Evolutionary conservation across 2,797 vertebrate genomes (phyloP).

Genomic region (Chrysocyon brachyurus): DNA sequence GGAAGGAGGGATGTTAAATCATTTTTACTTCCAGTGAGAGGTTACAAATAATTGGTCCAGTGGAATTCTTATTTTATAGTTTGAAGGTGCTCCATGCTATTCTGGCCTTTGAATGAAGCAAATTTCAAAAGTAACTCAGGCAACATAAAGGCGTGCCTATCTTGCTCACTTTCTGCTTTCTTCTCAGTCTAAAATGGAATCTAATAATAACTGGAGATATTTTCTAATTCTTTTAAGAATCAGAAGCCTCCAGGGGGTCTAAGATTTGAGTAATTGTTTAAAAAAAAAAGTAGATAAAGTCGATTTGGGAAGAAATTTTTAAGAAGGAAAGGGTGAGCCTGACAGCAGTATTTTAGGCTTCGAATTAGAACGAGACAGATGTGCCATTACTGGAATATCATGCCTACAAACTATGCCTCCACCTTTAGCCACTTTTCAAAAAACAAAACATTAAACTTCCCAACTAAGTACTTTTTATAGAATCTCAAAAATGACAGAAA

Average conservation of each 20-base stretch:
- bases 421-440: constrained; percentile 31
- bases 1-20: neutral
- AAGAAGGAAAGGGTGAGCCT: constrained; percentile 10
- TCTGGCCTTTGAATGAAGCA: constrained; percentile 57
- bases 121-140: constrained; percentile 68
- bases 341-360: constrained; percentile 56
- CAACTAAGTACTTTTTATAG: constrained; percentile 20
- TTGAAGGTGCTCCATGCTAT: constrained; percentile 32
- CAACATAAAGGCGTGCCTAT: constrained; percentile 37
- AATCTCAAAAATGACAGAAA: neutral
- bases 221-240: constrained; percentile 74
- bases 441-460: constrained; percentile 48
- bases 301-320: constrained; percentile 58
- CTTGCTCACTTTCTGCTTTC: constrained; percentile 31
- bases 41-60: constrained; percentile 70
- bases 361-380: constrained; percentile 57
- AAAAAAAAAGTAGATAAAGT: constrained; percentile 36
- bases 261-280: constrained; percentile 67
- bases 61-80: constrained; percentile 63
- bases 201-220: constrained; percentile 66
- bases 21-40: constrained; percentile 65
- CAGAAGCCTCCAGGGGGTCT: constrained; percentile 50
- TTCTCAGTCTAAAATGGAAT: constrained; percentile 55
- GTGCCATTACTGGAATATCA: neutral
- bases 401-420: neutral